Conservation (phyloP, 2,797 vertebrate genomes). For the Micrastur ruficollis region DNA sequence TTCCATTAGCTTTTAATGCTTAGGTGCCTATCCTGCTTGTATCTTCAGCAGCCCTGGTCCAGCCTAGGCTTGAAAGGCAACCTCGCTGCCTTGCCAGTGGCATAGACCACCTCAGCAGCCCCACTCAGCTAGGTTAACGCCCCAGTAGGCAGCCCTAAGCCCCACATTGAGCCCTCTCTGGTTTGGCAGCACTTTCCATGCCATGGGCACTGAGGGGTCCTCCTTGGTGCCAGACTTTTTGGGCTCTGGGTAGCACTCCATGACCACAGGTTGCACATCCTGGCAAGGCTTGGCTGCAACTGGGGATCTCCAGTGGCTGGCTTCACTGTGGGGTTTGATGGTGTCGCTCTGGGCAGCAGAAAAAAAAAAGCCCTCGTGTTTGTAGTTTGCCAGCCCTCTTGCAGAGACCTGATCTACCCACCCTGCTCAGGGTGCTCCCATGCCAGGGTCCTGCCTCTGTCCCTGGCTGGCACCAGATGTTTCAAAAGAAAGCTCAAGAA, state of each 20-base stretch:
- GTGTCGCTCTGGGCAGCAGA: accelerated
- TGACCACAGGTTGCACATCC: background rate
- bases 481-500: background rate
- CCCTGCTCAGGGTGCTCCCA: accelerated
- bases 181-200: background rate
- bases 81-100: accelerated
- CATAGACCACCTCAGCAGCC: background rate
- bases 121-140: background rate
- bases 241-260: background rate
- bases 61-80: background rate
- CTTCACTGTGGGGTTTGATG: background rate
- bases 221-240: background rate
- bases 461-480: background rate
- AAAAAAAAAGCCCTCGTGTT: background rate
- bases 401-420: background rate
- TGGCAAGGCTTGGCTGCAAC: background rate
- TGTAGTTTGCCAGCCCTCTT: background rate
- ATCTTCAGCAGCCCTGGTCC: background rate
- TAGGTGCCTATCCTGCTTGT: background rate
- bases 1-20: background rate
- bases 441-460: background rate
- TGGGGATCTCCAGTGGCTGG: background rate
- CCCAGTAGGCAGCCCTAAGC: background rate
- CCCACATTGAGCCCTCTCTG: background rate
- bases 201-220: background rate